Evolutionary conservation across 1,140 invertebrate genomes (phyloP), one percentile per base, ranked within the genome.

Genomic region (Ylistrum balloti): DNA sequence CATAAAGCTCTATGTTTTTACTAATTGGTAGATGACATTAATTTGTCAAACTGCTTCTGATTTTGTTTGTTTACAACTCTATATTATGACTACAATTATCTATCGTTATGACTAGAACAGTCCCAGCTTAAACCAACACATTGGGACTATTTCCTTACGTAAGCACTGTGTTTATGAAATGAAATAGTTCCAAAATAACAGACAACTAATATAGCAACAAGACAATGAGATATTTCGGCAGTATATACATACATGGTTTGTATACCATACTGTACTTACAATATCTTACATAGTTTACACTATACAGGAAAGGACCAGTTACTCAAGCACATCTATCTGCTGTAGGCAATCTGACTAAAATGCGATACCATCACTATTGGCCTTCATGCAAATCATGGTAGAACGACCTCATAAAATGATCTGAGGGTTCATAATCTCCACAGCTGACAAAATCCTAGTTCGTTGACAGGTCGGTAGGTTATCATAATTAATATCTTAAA

Each of bases 401-500:
- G 56, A 74, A 74, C 56, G 56, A 74, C 56, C 22, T 9, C 22
- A 5, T 74, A 28, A 74, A 74, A 74, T n/a, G 56, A 74, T 74
- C 56, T 28, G 56, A 74, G 56, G 56, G 2, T 0, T 74, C 22
- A 7, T 74, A 74, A 74, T 74, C 56, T 74, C 13, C 56, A n/a
- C 22, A 74, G 56, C n/a, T 74, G 56, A 74, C 56, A 7, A 74
- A 28, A n/a, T 5, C 17, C 56, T 74, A 28, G 56, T 74, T 17
- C 56, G 56, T 17, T 74, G 56, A 74, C 56, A 74, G 56, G 56
- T 74, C 56, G 2, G 20, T 7, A 74, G 56, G 56, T 74, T 74
- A 74, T 74, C 56, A 74, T 74, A 74, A 74, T 74, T 74, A 74
- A 74, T 74, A 74, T 74, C 56, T 74, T 28, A n/a, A 74, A 28